A percentile compares a stretch with the other conserved stretches of the same genome.
phyloP scores from a whole-genome alignment of 1,140 invertebrate genomes.

The Drosophila bocqueti region DNA sequence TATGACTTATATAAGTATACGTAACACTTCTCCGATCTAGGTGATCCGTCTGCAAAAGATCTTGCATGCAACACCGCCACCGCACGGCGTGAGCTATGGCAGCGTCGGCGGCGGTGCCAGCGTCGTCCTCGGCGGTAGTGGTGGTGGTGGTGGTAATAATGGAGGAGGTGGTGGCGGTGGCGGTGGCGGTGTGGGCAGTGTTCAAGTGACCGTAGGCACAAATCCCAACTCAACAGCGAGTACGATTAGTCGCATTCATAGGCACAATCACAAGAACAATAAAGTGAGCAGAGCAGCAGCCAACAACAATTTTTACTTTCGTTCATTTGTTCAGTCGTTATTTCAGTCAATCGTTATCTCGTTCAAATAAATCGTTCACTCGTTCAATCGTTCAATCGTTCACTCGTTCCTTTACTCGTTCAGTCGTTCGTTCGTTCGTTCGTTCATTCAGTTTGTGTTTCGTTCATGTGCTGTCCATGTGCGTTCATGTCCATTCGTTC shows the following conservation, averaged over 20 bases:
- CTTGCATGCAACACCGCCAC: constrained; percentile 84
- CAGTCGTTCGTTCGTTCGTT: constrained; percentile 13
- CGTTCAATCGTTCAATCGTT: constrained; percentile 22
- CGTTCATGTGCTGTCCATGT: constrained; percentile 19
- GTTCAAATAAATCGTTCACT: constrained; percentile 17
- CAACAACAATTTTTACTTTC: constrained; percentile 50
- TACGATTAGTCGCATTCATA: constrained; percentile 85
- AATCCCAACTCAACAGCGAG: constrained; percentile 82
- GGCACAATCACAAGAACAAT: constrained; percentile 84
- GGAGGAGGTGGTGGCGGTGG: constrained; percentile 29
- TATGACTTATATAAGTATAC: constrained; percentile 60
- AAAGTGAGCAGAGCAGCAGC: constrained; percentile 82
- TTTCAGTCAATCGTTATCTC: constrained; percentile 2
- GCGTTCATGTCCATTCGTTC: constrained; percentile 21
- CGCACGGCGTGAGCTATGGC: constrained; percentile 73
- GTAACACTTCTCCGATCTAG: constrained; percentile 68
- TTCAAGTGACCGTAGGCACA: constrained; percentile 84
- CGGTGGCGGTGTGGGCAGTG: constrained; percentile 72
- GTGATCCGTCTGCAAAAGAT: constrained; percentile 85
- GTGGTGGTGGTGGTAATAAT: constrained; percentile 9
- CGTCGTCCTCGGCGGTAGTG: constrained; percentile 42
- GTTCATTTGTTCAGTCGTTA: constrained; percentile 42
- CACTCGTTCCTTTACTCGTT: constrained; percentile 19
- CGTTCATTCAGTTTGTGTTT: constrained; percentile 41
- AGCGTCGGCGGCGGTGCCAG: constrained; percentile 54